A percentile compares a stretch with the other conserved stretches of the same genome.
Conservation (phyloP, 2,888 invertebrate genomes). For the Galerucella calmariensis region DNA sequence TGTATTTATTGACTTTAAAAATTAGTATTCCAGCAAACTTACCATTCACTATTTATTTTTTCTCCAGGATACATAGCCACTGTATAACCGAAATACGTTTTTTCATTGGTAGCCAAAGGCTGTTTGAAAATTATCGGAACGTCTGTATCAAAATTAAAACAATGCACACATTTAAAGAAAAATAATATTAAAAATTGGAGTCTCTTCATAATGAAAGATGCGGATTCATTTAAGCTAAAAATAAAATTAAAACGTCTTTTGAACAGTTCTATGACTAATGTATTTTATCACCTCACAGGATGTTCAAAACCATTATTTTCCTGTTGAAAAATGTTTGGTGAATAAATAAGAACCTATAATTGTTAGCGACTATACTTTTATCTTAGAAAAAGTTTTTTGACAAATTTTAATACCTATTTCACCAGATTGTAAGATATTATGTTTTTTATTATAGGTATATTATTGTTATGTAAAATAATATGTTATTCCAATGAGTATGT, state of each 20-base stretch:
- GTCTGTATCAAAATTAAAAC: slow-evolving; percentile 44
- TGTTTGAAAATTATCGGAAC: slow-evolving; percentile 43
- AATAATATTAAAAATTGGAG: background rate
- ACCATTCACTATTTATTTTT: slow-evolving; percentile 40
- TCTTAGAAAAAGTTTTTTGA: too few relatives aligned
- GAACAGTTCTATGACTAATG: background rate
- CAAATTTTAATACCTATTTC: too few relatives aligned
- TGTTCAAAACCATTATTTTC: background rate
- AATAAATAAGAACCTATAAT: too few relatives aligned
- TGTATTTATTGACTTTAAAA: background rate
- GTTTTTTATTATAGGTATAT: too few relatives aligned
- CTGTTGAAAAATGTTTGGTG: background rate
- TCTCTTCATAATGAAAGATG: background rate
- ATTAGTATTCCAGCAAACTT: slow-evolving; percentile 31
- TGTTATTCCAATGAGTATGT: too few relatives aligned
- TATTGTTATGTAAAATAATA: too few relatives aligned
- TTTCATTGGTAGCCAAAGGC: slow-evolving; percentile 23
- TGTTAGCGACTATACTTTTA: too few relatives aligned
- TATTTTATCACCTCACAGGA: background rate
- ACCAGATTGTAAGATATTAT: too few relatives aligned
- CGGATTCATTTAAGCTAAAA: background rate
- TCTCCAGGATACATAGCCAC: slow-evolving; percentile 46
- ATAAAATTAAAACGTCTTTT: background rate
- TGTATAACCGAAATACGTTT: slow-evolving; percentile 50
- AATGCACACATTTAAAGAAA: background rate